These are phyloP conservation scores for Pituophis catenifer DNA, from an alignment of 2,113 vertebrate genomes.

Conservation along the genomic window DNA sequence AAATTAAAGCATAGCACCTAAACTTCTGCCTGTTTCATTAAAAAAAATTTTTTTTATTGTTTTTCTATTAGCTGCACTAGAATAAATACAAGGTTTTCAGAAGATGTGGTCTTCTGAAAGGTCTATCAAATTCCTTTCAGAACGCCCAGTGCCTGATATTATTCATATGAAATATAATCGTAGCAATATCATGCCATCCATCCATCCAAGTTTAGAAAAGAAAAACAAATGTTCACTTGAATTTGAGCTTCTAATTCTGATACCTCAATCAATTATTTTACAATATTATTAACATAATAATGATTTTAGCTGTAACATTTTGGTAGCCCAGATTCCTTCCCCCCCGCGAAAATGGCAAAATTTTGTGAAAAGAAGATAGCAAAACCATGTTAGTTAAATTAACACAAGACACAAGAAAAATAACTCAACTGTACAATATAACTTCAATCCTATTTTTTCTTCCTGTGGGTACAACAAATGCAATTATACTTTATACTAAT, in stretches of 20 bases:
- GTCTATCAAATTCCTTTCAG: slow-evolving; percentile 25
- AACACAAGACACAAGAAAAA: not conserved
- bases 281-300: not conserved
- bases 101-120: not conserved
- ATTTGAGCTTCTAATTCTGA: slow-evolving; percentile 4
- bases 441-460: not conserved
- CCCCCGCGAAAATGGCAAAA: no score
- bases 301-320: not conserved
- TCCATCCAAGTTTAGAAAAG: not conserved
- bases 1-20: not conserved
- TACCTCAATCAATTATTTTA: not conserved
- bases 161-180: not conserved
- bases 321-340: not conserved
- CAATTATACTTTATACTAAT: not conserved
- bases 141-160: slow-evolving; percentile 17
- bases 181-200: not conserved
- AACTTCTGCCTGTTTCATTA: slow-evolving; percentile 1
- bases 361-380: not conserved
- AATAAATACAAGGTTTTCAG: slow-evolving; percentile 16
- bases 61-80: not conserved
- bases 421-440: not conserved
- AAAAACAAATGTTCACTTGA: not conserved
- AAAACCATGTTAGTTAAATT: not conserved
- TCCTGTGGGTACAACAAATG: not conserved
- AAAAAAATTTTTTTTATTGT: not conserved